Conservation (phyloP, 2,888 invertebrate species). For the Aplocera efformata region DNA sequence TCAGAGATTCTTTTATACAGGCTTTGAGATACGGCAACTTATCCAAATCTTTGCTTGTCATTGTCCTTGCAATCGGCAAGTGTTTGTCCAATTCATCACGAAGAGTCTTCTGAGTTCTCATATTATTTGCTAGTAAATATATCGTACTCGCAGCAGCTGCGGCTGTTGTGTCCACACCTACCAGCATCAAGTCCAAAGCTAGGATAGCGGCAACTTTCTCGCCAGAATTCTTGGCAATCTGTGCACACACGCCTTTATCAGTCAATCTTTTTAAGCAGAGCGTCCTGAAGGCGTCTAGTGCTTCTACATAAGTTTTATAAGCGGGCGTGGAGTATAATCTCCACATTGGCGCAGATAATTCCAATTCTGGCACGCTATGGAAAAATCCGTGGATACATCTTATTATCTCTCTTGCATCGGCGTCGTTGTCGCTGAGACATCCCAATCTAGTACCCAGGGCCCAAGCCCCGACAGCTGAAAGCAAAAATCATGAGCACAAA, state of each 20-base stretch:
- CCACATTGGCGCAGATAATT: conserved; percentile 88
- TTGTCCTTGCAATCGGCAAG: conserved; percentile 75
- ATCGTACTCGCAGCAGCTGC: conserved; percentile 87
- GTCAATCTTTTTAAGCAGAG: conserved; percentile 67
- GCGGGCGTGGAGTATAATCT: conserved; percentile 85
- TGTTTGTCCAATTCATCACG: conserved; percentile 81
- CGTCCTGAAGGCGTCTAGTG: conserved; percentile 86
- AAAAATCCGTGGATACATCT: conserved; percentile 88
- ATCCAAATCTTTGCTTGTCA: conserved; percentile 82
- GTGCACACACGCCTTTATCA: conserved; percentile 67
- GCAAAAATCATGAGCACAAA: conserved; percentile 29
- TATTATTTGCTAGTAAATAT: conserved; percentile 87
- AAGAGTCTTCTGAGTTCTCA: conserved; percentile 83
- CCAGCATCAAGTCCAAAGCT: conserved; percentile 87
- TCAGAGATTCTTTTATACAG: conserved; percentile 88
- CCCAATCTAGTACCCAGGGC: conserved; percentile 90
- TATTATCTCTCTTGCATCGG: conserved; percentile 88
- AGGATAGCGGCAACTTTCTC: conserved; percentile 83
- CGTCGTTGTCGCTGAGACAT: conserved; percentile 85
- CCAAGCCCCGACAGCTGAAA: conserved; percentile 88
- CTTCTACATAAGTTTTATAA: conserved; percentile 85
- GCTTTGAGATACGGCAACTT: conserved; percentile 86
- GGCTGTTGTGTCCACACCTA: conserved; percentile 91
- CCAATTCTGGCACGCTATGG: conserved; percentile 87
- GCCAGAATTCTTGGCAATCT: conserved; percentile 58